phyloP scores from a whole-genome alignment of 2,113 vertebrate genomes.

The Forbesichthys agassizii region DNA sequence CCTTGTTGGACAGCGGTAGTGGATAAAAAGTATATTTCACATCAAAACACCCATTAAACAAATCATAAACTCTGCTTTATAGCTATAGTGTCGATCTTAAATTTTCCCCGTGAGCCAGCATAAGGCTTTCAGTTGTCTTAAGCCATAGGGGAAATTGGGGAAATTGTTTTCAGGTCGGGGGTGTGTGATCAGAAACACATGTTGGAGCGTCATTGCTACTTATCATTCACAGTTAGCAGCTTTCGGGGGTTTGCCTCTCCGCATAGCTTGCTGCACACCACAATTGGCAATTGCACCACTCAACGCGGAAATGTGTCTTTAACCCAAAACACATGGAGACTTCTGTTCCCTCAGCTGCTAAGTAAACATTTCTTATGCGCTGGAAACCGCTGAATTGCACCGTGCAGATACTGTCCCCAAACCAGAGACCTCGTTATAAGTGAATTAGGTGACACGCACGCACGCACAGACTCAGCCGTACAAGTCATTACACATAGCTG shows the following conservation, averaged over 20 bases:
- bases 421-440: slow-evolving; percentile 56
- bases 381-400: slow-evolving; percentile 69
- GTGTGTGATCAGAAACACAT: slow-evolving; percentile 89
- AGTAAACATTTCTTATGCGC: slow-evolving; percentile 84
- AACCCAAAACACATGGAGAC: slow-evolving; percentile 86
- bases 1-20: slow-evolving; percentile 75
- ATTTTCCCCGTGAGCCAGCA: slow-evolving; percentile 74
- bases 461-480: neutral
- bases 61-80: slow-evolving; percentile 79
- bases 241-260: slow-evolving; percentile 71
- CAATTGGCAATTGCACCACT: slow-evolving; percentile 80
- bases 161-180: slow-evolving; percentile 87
- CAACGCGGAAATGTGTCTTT: slow-evolving; percentile 82
- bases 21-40: slow-evolving; percentile 81
- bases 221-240: slow-evolving; percentile 74
- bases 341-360: slow-evolving; percentile 89
- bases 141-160: slow-evolving; percentile 87
- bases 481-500: slow-evolving; percentile 44
- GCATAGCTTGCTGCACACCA: slow-evolving; percentile 70
- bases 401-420: slow-evolving; percentile 49
- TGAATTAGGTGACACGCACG: slow-evolving; percentile 28
- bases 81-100: slow-evolving; percentile 71
- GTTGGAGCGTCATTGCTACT: slow-evolving; percentile 76
- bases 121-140: slow-evolving; percentile 78
- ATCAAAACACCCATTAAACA: slow-evolving; percentile 80